phyloP scores from a whole-genome alignment of 2,113 vertebrate species.

The Agapornis roseicollis region DNA sequence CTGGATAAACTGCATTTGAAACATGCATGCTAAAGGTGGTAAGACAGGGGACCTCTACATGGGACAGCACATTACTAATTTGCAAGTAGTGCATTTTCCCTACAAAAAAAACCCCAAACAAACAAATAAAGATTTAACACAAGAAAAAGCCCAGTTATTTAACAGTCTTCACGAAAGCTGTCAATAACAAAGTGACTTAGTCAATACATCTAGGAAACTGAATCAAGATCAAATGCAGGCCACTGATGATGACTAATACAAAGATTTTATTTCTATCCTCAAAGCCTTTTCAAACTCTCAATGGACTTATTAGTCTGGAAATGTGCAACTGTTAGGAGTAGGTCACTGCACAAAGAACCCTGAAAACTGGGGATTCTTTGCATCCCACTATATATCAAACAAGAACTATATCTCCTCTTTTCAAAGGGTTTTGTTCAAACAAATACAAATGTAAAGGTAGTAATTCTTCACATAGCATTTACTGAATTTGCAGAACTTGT shows the following conservation, averaged over 20 bases:
- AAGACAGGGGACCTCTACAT: not conserved
- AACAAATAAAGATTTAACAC: not conserved
- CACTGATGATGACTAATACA: not conserved
- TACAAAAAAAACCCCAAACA: too few species aligned
- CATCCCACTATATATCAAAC: not conserved
- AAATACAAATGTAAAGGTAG: not conserved
- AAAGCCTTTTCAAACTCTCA: constrained; percentile 10
- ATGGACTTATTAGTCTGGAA: constrained; percentile 37
- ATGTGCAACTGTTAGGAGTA: constrained; percentile 20
- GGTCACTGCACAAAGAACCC: constrained; percentile 39
- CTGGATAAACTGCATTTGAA: not conserved
- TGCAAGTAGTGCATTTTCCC: not conserved
- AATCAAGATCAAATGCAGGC: constrained; percentile 7
- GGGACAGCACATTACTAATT: not conserved
- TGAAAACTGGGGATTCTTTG: constrained; percentile 35
- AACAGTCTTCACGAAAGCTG: not conserved
- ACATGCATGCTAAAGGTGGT: not conserved
- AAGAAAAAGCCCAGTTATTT: not conserved
- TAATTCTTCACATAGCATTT: not conserved
- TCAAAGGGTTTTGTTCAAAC: not conserved
- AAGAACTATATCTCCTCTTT: not conserved
- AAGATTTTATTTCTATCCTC: constrained; percentile 13
- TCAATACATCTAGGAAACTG: not conserved
- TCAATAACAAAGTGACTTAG: not conserved
- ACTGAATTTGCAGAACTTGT: not conserved